Conservation (phyloP, 2,888 invertebrate species). For the Mycalesis mineus region DNA sequence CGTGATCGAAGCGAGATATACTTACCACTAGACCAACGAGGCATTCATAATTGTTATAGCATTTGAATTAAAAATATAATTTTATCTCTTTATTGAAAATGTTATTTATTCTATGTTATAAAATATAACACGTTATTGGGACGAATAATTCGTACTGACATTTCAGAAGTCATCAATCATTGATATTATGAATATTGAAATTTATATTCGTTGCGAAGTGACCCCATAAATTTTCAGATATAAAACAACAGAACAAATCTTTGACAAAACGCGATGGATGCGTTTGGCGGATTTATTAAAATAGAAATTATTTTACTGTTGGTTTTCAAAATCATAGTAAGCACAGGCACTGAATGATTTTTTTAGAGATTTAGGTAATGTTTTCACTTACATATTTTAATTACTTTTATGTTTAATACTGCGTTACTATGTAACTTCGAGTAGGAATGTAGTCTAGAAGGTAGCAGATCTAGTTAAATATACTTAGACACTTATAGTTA, state of each 20-base stretch:
- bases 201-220: slow-evolving; percentile 8
- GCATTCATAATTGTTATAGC: too few species aligned
- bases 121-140: neutral
- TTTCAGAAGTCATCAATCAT: slow-evolving; percentile 14
- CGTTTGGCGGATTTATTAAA: slow-evolving; percentile 23
- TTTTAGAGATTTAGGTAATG: too few species aligned
- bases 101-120: neutral
- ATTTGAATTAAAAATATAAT: too few species aligned
- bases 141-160: neutral
- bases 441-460: too few species aligned
- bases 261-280: slow-evolving; percentile 25
- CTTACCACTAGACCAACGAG: too few species aligned
- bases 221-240: slow-evolving; percentile 24
- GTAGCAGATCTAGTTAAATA: too few species aligned
- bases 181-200: slow-evolving; percentile 8
- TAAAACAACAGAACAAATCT: slow-evolving; percentile 24
- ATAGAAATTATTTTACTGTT: neutral
- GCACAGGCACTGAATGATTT: neutral
- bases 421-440: too few species aligned
- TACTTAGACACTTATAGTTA: too few species aligned
- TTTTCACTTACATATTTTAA: too few species aligned
- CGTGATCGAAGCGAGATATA: too few species aligned
- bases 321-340: neutral
- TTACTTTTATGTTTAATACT: too few species aligned
- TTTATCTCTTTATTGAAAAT: neutral